phyloP scores from a whole-genome alignment of 2,113 vertebrate species.

The Oreochromis tanganicae region DNA sequence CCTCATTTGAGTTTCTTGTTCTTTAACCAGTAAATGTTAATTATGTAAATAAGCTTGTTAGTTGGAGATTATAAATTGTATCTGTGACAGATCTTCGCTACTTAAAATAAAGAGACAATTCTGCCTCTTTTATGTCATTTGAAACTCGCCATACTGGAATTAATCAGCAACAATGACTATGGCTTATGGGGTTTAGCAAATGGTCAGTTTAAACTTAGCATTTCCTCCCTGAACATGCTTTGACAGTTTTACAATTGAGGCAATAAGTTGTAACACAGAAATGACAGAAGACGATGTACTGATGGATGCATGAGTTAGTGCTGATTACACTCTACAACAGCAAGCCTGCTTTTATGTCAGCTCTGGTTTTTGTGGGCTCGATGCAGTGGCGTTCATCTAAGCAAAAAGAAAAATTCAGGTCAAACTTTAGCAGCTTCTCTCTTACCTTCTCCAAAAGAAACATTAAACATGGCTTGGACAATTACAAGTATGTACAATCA shows the following conservation, averaged over 20 bases:
- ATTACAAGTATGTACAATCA: conserved; percentile 28
- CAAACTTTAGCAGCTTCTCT: background rate
- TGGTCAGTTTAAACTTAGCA: background rate
- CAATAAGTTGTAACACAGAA: background rate
- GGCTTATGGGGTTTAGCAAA: background rate
- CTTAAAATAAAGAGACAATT: background rate
- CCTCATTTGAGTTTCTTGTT: background rate
- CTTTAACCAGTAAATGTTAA: background rate
- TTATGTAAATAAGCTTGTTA: background rate
- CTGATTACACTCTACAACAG: background rate
- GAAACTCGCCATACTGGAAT: background rate
- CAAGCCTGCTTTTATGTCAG: background rate
- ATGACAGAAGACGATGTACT: background rate
- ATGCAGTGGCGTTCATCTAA: background rate
- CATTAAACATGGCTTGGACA: background rate
- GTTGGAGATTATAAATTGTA: background rate
- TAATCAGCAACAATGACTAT: background rate
- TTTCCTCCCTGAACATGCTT: background rate
- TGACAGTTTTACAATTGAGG: background rate
- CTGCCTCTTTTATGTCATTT: background rate
- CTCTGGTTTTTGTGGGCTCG: background rate
- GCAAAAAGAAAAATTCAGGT: background rate
- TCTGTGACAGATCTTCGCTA: background rate
- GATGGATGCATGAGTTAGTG: background rate
- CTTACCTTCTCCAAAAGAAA: background rate